phyloP scores from a whole-genome alignment of 2,888 invertebrate species.

The Gisinianus flammeolus region DNA sequence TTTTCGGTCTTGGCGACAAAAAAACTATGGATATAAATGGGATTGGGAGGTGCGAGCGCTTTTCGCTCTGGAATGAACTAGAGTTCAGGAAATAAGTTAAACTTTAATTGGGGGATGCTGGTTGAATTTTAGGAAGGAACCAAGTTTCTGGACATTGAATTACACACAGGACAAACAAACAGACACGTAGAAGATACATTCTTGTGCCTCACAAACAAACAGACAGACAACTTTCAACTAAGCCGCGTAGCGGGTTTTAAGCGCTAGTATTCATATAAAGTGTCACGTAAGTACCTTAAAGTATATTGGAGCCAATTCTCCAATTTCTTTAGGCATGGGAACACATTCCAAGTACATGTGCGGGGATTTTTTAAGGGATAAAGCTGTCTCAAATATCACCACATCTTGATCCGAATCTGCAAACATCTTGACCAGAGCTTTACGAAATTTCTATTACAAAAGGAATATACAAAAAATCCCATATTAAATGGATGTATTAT shows the following conservation, averaged over 20 bases:
- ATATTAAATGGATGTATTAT: background rate
- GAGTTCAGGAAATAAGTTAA: too few relatives aligned
- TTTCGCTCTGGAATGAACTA: too few relatives aligned
- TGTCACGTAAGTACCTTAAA: conserved; percentile 71
- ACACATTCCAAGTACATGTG: conserved; percentile 91
- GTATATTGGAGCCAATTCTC: conserved; percentile 91
- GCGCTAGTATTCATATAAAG: background rate
- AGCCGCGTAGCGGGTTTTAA: too few relatives aligned
- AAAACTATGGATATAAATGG: too few relatives aligned
- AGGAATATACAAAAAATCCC: conserved; percentile 23
- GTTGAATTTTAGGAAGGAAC: too few relatives aligned
- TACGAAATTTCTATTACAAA: conserved; percentile 72
- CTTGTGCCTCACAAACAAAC: background rate
- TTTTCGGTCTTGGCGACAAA: too few relatives aligned
- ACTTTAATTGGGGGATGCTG: too few relatives aligned
- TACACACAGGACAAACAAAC: too few relatives aligned
- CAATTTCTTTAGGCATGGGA: conserved; percentile 80
- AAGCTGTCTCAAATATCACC: conserved; percentile 89
- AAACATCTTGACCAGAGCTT: conserved; percentile 80
- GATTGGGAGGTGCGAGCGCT: too few relatives aligned
- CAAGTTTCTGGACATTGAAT: too few relatives aligned
- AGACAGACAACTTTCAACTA: background rate
- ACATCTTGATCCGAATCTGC: conserved; percentile 74
- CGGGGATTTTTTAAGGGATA: conserved; percentile 73
- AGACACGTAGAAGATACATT: too few relatives aligned